Percentiles rank a stretch among this genome's conserved stretches.
phyloP scores from a whole-genome alignment of 2,888 invertebrate genomes.

The Ochlodes sylvanus region DNA sequence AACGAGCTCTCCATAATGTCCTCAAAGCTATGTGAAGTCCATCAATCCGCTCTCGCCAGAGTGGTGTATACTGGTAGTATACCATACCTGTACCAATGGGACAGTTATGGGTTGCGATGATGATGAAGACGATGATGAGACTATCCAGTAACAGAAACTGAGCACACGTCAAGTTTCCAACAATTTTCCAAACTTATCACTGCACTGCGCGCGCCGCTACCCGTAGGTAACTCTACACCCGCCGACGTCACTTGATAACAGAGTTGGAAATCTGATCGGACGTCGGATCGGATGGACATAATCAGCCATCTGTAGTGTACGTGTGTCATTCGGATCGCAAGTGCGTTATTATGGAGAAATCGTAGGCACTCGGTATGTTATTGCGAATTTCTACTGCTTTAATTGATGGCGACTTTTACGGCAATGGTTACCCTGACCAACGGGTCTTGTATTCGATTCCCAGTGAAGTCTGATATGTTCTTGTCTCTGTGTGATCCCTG shows the following conservation, averaged over 20 bases:
- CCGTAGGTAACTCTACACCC: constrained; percentile 2
- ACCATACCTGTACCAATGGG: too few relatives aligned
- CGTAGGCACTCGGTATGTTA: neutral
- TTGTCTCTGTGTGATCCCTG: too few relatives aligned
- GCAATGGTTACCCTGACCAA: too few relatives aligned
- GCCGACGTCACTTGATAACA: constrained; percentile 21
- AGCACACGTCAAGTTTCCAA: neutral
- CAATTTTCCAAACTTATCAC: neutral
- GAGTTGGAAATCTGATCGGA: constrained; percentile 27
- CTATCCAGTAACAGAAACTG: neutral
- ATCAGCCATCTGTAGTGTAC: constrained; percentile 6
- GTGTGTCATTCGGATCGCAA: neutral
- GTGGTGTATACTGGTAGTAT: too few relatives aligned
- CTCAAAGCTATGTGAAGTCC: too few relatives aligned
- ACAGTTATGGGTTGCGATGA: too few relatives aligned
- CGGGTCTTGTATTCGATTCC: too few relatives aligned
- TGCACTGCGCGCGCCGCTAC: neutral
- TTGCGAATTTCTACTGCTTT: neutral
- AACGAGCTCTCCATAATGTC: too few relatives aligned
- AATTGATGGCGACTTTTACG: too few relatives aligned
- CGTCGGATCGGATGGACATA: constrained; percentile 6
- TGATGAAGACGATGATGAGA: too few relatives aligned
- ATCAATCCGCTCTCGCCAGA: too few relatives aligned
- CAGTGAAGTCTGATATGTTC: too few relatives aligned
- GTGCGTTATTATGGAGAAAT: constrained; percentile 2